Evolutionary conservation across 2,888 invertebrate species (phyloP).

Genomic region (Tachystola acroxantha): DNA sequence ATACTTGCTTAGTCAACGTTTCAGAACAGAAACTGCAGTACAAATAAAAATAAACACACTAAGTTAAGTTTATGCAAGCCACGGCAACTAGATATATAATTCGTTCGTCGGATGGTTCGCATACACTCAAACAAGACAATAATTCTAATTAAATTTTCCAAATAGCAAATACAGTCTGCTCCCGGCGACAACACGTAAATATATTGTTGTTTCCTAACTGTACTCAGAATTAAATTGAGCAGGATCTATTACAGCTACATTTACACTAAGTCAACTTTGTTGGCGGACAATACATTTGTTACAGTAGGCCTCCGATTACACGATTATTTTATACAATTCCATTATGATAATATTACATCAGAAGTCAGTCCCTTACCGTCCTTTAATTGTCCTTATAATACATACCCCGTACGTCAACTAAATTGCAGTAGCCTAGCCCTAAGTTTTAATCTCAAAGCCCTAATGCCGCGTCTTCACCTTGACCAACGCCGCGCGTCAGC

Average conservation of each 20-base stretch:
- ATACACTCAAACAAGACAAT: conserved; percentile 16
- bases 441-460: conserved; percentile 66
- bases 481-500: conserved; percentile 9
- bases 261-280: conserved; percentile 70
- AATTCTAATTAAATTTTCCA: conserved; percentile 6
- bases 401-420: conserved; percentile 64
- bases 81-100: conserved; percentile 2
- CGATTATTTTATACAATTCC: conserved; percentile 68
- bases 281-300: conserved; percentile 57
- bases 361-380: conserved; percentile 69
- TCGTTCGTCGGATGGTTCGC: conserved; percentile 3
- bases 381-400: conserved; percentile 64
- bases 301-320: conserved; percentile 65
- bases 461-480: conserved; percentile 16
- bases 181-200: conserved; percentile 40
- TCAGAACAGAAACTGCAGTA: not conserved
- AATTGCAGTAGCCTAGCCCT: conserved; percentile 60
- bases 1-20: not conserved
- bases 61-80: conserved; percentile 13
- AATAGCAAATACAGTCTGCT: conserved; percentile 41
- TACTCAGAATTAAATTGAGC: conserved; percentile 72
- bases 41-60: not conserved
- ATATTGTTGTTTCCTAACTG: conserved; percentile 52
- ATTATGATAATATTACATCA: conserved; percentile 69
- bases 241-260: conserved; percentile 63